Conservation (phyloP, 2,113 vertebrate species). For the Anhinga anhinga region DNA sequence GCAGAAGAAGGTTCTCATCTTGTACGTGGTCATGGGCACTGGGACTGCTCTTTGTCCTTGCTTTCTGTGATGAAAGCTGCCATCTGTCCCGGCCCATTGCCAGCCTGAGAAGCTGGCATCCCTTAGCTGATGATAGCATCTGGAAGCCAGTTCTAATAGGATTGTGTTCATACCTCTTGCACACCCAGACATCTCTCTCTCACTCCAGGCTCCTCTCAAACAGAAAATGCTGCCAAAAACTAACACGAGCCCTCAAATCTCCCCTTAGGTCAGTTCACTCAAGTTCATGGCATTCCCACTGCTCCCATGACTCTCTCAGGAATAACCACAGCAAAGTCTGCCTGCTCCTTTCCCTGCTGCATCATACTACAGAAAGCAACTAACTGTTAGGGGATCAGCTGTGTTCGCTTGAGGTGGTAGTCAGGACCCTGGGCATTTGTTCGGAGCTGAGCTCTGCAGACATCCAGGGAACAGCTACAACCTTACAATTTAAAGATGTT, state of each 20-base stretch:
- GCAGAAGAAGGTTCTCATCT: background rate
- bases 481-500: background rate
- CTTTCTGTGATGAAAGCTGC: background rate
- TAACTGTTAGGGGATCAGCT: background rate
- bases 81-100: background rate
- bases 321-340: background rate
- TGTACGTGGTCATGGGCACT: background rate
- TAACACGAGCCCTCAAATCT: background rate
- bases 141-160: background rate
- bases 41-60: background rate
- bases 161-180: background rate
- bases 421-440: background rate
- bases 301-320: background rate
- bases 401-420: background rate
- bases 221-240: slow-evolving; percentile 7
- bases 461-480: background rate
- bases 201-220: background rate
- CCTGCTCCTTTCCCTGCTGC: background rate
- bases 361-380: background rate
- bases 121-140: background rate
- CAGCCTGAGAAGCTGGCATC: background rate
- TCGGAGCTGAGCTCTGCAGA: background rate
- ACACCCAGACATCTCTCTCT: background rate
- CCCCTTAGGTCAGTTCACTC: background rate
- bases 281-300: background rate